Conservation (phyloP, 2,797 vertebrate species). For the Myotis planiceps region DNA sequence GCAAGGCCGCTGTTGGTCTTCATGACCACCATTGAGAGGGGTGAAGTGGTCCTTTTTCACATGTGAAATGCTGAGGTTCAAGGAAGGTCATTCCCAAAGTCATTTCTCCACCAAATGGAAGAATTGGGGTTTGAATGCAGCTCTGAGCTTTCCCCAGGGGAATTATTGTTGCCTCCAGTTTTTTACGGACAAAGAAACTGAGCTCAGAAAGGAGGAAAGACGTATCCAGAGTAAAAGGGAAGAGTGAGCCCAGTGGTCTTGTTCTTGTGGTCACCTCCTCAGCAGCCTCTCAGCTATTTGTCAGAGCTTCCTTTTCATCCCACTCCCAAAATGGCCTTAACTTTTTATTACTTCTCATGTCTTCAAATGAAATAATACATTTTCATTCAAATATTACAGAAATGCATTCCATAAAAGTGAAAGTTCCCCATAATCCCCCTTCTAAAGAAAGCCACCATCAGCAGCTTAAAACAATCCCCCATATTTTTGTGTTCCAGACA, state of each 20-base stretch:
- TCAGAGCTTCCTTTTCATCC: background rate
- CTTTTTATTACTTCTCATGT: background rate
- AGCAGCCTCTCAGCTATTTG: background rate
- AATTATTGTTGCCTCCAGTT: background rate
- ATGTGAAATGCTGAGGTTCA: background rate
- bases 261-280: background rate
- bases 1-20: background rate
- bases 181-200: background rate
- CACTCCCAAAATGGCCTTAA: background rate
- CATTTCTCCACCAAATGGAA: background rate
- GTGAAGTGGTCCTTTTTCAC: background rate
- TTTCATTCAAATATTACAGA: background rate
- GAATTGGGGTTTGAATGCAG: background rate
- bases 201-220: background rate
- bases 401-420: background rate
- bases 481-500: background rate
- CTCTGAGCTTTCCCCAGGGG: background rate
- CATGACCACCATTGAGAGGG: no score
- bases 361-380: background rate
- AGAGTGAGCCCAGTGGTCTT: rapidly evolving
- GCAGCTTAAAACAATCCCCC: background rate
- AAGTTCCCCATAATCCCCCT: background rate
- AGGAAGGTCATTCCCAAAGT: background rate
- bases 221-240: background rate
- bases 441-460: background rate